These are phyloP conservation scores for Drosophila picticornis DNA, from an alignment of 2,888 invertebrate genomes.

Conservation along the genomic window DNA sequence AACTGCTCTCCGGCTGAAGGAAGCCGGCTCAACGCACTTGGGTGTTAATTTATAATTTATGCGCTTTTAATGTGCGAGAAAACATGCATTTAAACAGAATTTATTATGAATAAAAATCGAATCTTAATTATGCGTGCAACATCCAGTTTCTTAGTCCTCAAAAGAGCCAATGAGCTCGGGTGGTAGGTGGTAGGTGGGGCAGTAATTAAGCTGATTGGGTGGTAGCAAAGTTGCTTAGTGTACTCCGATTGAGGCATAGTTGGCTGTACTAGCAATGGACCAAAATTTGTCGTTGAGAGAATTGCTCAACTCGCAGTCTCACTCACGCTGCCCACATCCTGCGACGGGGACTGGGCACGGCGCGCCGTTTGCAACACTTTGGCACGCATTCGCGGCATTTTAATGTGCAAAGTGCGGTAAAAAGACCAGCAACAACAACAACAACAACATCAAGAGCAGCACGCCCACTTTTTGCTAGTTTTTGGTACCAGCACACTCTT, in stretches of 20 bases:
- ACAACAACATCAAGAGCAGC: conserved; percentile 71
- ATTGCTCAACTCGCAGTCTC: conserved; percentile 64
- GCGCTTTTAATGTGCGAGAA: conserved; percentile 80
- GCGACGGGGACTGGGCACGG: conserved; percentile 25
- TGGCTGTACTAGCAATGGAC: conserved; percentile 22
- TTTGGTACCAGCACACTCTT: conserved; percentile 34
- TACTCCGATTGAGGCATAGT: conserved; percentile 10
- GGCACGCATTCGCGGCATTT: conserved; percentile 81
- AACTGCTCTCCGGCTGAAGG: conserved; percentile 8
- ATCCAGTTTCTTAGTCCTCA: conserved; percentile 1
- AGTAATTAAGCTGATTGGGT: conserved; percentile 42
- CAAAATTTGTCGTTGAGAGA: conserved; percentile 62
- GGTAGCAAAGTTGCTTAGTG: conserved; percentile 9
- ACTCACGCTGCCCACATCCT: conserved; percentile 52
- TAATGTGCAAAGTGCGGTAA: conserved; percentile 74
- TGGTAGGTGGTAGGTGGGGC: conserved; percentile 50
- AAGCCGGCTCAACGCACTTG: conserved; percentile 63
- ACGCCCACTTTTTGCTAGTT: conserved; percentile 75
- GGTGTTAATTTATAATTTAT: conserved; percentile 82
- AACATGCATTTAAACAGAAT: conserved; percentile 80
- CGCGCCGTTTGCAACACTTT: conserved; percentile 64
- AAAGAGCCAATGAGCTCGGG: conserved; percentile 10
- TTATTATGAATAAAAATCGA: conserved; percentile 79
- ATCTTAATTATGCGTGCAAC: conserved; percentile 63
- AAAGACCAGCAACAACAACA: conserved; percentile 45